Evolutionary conservation across 1,140 invertebrate species (phyloP).

Genomic region (Gonatopus flavifemur): DNA sequence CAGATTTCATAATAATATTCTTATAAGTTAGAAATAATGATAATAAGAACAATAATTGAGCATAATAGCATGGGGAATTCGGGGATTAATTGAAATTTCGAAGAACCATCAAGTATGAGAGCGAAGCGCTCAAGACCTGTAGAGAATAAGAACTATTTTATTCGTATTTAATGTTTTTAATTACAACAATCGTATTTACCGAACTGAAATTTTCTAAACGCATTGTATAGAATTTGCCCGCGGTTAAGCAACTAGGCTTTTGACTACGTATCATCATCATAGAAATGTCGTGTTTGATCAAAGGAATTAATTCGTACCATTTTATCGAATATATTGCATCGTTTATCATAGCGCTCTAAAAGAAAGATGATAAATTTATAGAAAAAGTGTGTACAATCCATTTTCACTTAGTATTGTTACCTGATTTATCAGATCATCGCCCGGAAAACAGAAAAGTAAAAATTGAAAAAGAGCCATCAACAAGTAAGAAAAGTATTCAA

Average conservation of each 20-base stretch:
- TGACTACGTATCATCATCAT: slow-evolving; percentile 34
- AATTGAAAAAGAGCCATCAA: slow-evolving; percentile 40
- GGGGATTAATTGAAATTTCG: slow-evolving; percentile 19
- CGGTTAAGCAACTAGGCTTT: slow-evolving; percentile 30
- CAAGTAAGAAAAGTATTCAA: slow-evolving; percentile 32
- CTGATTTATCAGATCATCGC: slow-evolving; percentile 32
- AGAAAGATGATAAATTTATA: slow-evolving; percentile 8
- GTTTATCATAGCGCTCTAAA: slow-evolving; percentile 28
- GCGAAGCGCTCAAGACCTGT: slow-evolving; percentile 34
- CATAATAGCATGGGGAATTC: not conserved
- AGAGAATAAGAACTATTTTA: slow-evolving; percentile 13
- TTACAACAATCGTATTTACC: slow-evolving; percentile 18
- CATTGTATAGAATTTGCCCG: slow-evolving; percentile 37
- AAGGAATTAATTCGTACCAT: slow-evolving; percentile 25
- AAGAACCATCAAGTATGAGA: slow-evolving; percentile 39
- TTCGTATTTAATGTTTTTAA: slow-evolving; percentile 1
- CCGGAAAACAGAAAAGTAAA: slow-evolving; percentile 39
- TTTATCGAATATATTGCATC: slow-evolving; percentile 22
- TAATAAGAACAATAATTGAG: not conserved
- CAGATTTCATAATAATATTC: slow-evolving; percentile 13
- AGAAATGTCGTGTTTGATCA: slow-evolving; percentile 23
- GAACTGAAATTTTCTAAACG: slow-evolving; percentile 33
- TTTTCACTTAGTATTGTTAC: slow-evolving; percentile 14
- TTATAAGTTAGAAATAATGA: not conserved
- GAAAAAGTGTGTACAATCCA: slow-evolving; percentile 9